phyloP scores from a whole-genome alignment of 2,113 vertebrate genomes.

The Polypterus senegalus region DNA sequence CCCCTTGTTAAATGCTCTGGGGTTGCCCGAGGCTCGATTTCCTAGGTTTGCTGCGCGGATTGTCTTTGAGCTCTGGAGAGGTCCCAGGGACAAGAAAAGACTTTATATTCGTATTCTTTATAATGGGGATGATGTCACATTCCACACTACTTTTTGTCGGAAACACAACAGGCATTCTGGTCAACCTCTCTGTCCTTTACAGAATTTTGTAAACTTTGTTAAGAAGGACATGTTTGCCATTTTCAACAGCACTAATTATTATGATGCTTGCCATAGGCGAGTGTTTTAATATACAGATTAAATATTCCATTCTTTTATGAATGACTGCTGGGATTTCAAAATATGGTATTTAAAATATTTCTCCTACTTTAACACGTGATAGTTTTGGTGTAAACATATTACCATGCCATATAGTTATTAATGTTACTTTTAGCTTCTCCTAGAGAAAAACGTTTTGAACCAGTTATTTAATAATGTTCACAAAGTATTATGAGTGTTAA shows the following conservation, averaged over 20 bases:
- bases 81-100: conserved; percentile 49
- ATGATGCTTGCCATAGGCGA: conserved; percentile 69
- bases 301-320: too few relatives aligned
- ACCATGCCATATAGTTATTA: too few relatives aligned
- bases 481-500: too few relatives aligned
- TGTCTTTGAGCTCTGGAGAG: conserved; percentile 87
- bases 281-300: conserved; percentile 20
- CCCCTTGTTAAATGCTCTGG: conserved; percentile 82
- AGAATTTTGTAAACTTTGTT: conserved; percentile 76
- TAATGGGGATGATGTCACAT: conserved; percentile 84
- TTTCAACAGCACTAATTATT: conserved; percentile 73
- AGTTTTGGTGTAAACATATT: too few relatives aligned
- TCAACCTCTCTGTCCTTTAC: conserved; percentile 77
- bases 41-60: conserved; percentile 87
- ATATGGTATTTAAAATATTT: too few relatives aligned
- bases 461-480: too few relatives aligned
- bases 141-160: conserved; percentile 78
- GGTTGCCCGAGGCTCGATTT: conserved; percentile 71
- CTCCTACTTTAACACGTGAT: too few relatives aligned
- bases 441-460: too few relatives aligned
- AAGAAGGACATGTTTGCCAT: conserved; percentile 74
- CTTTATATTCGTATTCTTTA: conserved; percentile 79
- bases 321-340: too few relatives aligned
- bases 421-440: too few relatives aligned
- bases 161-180: conserved; percentile 45